Base-by-base conservation (phyloP, 2,888 invertebrate genomes). In the Melikaiella ostensackeni region DNA sequence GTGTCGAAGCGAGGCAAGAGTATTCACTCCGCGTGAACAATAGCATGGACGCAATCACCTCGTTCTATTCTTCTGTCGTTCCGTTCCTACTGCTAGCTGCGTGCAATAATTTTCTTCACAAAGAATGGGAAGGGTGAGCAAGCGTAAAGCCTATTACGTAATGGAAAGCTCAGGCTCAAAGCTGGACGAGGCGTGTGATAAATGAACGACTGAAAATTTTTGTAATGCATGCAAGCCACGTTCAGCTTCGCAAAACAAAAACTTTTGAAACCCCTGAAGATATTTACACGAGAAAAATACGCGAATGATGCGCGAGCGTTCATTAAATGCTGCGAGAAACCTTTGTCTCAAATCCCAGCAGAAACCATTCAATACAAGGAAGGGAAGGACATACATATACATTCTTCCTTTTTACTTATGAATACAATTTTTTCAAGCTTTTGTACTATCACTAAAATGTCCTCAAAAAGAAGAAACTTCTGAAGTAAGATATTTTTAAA, bases 81-180 rank as follows among this genome's bases (percentile, higher is more conserved):
- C 77, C 59, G 75, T 74, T 57, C 63, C 79, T 74, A 76, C 76
- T 75, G 79, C 81, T 81, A 74, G 78, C 81, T 81, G 75, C 79
- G 81, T 81, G 81, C 78, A 77, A 79, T 81, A 79, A 81, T 81
- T 81, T 81, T 79, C 79, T 78, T 81, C 74, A 75, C 33, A 61
- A 64, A 77, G 74, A 76, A 76, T 76, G 30, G 35, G 63, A 81
- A 79, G 79, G 75, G 79, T 70, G 76, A 79, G 50, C 80, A 77
- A 62, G 59, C 59, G 75, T 59, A 81, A 77, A 77, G 76, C 79
- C 76, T 79, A 81, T 81, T 79, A 79, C 75, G 73, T 81, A 77
- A 79, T 77, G 77, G 62, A 75, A 77, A 63, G 33, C 55, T 70
- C 46, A 50, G 50, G 79, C 24, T 57, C 24, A 13, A 57, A 57